Evolutionary conservation across 1,140 invertebrate species (phyloP), one percentile per base, ranked within the genome.

Genomic region (Drosophila tristis): DNA sequence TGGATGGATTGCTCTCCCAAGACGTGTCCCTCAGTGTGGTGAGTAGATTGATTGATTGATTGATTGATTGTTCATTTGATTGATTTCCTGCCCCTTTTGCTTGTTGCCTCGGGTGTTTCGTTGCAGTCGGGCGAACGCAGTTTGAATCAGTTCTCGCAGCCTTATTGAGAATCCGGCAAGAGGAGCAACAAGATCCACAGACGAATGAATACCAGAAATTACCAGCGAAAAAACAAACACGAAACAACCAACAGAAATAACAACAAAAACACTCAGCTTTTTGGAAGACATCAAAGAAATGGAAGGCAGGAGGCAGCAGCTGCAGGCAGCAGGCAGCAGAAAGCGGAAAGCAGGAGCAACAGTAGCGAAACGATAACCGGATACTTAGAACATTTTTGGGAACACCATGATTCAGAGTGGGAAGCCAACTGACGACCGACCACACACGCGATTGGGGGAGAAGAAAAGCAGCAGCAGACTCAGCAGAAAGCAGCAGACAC

Each of bases 1-100:
- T 97, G 93, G 98, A 99, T 90, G 97, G 97, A 47, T 94, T 99
- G 65, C 93, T 99, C 74, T 99, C 98, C 4, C 98, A 99, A 93
- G 98, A 99, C 93, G 87, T 87, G 23, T 51, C 74, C 67, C 90
- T 90, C 49, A 80, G 75, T 58, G 84, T 80, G 74, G 90, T 91
- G 51, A 86, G 90, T 80, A 16, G 35, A 39, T 23, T 8, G 11
- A 47, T 26, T 54, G 2, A n/a, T 15, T 11, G 31, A 8, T 23
- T 48, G 35, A 5, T 9, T 29, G 26, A n/a, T n/a, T 13, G 5
- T 20, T 2, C 20, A 20, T 20, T 20, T 20, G 2, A 20, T 20
- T 20, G 20, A 20, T 20, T 20, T 20, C 20, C 20, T 20, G 1
- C 20, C 20, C 20, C 4, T 11, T 57, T 8, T 11, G 20, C 20